These are phyloP conservation scores for Zhengitettix transpicula DNA, from an alignment of 2,888 invertebrate species.

Conservation along the genomic window DNA sequence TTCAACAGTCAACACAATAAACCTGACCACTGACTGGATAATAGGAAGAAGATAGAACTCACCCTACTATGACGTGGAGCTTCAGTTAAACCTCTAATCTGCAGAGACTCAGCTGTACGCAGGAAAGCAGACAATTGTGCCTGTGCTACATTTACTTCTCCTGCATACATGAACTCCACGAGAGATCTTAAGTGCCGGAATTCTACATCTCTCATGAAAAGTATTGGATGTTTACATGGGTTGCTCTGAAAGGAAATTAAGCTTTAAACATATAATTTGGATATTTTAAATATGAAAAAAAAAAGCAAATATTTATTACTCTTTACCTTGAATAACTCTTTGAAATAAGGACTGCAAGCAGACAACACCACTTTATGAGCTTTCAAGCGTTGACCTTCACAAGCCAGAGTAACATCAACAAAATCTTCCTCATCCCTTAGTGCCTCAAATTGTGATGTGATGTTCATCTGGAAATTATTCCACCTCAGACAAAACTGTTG, in stretches of 20 bases:
- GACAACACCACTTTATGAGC: slow-evolving; percentile 75
- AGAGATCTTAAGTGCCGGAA: slow-evolving; percentile 59
- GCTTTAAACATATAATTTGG: neutral
- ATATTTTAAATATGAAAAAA: neutral
- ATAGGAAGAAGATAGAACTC: too few relatives aligned
- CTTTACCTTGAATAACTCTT: slow-evolving; percentile 63
- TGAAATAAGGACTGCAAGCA: slow-evolving; percentile 77
- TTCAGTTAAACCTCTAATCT: slow-evolving; percentile 62
- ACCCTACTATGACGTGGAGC: slow-evolving; percentile 20
- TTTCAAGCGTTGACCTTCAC: slow-evolving; percentile 66
- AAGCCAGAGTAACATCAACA: slow-evolving; percentile 75
- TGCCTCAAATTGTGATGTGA: slow-evolving; percentile 72
- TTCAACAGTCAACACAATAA: too few relatives aligned
- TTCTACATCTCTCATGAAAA: slow-evolving; percentile 70
- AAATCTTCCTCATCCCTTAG: slow-evolving; percentile 73
- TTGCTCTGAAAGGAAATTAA: slow-evolving; percentile 39
- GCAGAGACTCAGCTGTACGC: slow-evolving; percentile 60
- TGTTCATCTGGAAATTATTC: slow-evolving; percentile 80
- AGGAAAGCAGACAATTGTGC: slow-evolving; percentile 58
- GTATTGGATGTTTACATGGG: slow-evolving; percentile 71
- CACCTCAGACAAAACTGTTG: slow-evolving; percentile 81
- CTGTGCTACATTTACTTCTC: slow-evolving; percentile 69
- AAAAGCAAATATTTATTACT: neutral
- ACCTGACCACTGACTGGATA: too few relatives aligned
- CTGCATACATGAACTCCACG: slow-evolving; percentile 73